A percentile compares a stretch with the other conserved stretches of the same genome.
Conservation (phyloP, 2,797 vertebrate genomes). For the Erethizon dorsatum region DNA sequence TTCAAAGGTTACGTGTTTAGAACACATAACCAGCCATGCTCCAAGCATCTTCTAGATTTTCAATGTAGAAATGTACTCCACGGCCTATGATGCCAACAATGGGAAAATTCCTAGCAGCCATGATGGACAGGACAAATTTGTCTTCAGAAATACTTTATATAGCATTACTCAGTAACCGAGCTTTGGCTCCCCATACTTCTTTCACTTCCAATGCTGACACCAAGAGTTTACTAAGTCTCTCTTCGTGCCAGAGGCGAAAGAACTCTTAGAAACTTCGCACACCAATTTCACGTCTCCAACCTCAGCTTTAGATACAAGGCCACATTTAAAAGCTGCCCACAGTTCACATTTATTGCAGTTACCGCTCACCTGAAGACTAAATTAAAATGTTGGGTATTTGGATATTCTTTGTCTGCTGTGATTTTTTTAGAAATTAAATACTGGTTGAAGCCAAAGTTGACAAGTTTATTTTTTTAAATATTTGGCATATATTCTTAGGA, state of each 20-base stretch:
- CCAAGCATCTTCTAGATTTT: not conserved
- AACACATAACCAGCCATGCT: not conserved
- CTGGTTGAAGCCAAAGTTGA: slow-evolving; percentile 58
- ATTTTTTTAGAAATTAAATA: slow-evolving; percentile 52
- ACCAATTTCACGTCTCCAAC: not conserved
- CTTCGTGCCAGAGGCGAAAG: not conserved
- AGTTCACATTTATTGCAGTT: slow-evolving; percentile 12
- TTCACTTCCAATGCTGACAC: not conserved
- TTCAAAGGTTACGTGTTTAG: not conserved
- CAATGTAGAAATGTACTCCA: not conserved
- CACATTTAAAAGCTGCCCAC: not conserved
- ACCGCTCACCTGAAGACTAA: slow-evolving; percentile 22
- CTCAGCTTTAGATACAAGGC: not conserved
- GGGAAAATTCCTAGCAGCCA: not conserved
- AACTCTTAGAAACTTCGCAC: not conserved
- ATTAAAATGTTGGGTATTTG: slow-evolving; percentile 38
- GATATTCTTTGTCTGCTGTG: not conserved
- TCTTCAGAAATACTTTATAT: slow-evolving; percentile 21
- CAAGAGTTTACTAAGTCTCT: not conserved
- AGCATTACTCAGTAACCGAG: not conserved
- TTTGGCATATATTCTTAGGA: slow-evolving; percentile 45
- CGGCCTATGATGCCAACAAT: not conserved
- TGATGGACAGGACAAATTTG: not conserved
- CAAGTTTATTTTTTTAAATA: slow-evolving; percentile 44
- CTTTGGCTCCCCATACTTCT: not conserved